Percentiles rank a stretch among this genome's conserved stretches.
These are phyloP conservation scores for Eupithecia centaureata DNA, from an alignment of 2,888 invertebrate genomes.

Conservation along the genomic window DNA sequence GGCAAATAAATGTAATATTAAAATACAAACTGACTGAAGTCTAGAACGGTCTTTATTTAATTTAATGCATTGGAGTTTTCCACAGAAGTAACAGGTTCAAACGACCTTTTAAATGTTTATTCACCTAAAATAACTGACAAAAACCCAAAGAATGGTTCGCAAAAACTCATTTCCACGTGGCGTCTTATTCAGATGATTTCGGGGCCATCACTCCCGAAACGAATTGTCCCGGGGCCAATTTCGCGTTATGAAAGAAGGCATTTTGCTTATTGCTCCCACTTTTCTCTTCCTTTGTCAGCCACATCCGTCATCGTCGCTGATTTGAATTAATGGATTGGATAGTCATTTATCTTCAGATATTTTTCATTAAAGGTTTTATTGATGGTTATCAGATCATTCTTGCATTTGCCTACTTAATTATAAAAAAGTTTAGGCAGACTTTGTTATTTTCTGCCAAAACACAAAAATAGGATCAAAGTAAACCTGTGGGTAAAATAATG, in stretches of 20 bases:
- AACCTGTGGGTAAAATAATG: constrained; percentile 21
- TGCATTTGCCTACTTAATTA: not conserved
- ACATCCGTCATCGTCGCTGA: constrained; percentile 69
- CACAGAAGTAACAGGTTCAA: not conserved
- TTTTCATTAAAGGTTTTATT: constrained; percentile 5
- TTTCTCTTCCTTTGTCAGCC: constrained; percentile 64
- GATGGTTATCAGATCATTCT: not conserved
- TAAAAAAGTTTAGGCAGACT: not conserved
- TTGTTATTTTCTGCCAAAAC: not conserved
- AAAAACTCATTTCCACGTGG: constrained; percentile 31
- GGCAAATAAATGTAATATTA: not conserved
- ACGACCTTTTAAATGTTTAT: constrained; percentile 7
- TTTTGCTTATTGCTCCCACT: constrained; percentile 77
- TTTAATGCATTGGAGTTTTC: not conserved
- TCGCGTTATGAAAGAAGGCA: constrained; percentile 76
- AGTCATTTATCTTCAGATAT: constrained; percentile 47
- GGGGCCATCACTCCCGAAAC: constrained; percentile 49
- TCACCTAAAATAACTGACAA: constrained; percentile 18
- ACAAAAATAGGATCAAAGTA: not conserved
- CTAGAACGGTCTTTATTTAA: not conserved
- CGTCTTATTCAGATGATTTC: constrained; percentile 54
- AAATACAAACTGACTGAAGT: not conserved
- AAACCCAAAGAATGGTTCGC: constrained; percentile 22
- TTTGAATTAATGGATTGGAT: constrained; percentile 60
- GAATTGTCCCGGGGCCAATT: constrained; percentile 77